A percentile compares a stretch with the other conserved stretches of the same genome.
Conservation (phyloP, 2,888 invertebrate species). For the Lochmaea capreae region DNA sequence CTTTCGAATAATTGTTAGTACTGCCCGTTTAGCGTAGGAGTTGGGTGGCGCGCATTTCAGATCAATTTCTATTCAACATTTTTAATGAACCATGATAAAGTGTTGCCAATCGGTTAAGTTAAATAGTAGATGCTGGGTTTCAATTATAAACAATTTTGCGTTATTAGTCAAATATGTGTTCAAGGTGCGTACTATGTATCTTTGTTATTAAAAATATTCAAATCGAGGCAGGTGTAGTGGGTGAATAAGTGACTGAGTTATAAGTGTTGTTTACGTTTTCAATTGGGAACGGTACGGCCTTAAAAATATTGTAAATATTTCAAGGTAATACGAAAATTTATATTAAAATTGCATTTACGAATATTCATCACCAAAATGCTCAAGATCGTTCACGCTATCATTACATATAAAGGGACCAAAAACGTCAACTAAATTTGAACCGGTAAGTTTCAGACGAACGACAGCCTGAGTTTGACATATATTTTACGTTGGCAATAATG, state of each 20-base stretch:
- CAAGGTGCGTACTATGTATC: slow-evolving; percentile 9
- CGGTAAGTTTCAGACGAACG: too few species aligned
- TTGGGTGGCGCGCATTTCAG: slow-evolving; percentile 24
- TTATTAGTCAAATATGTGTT: slow-evolving; percentile 15
- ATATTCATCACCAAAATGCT: too few species aligned
- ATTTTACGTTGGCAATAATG: too few species aligned
- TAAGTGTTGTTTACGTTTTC: not conserved
- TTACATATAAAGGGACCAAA: too few species aligned
- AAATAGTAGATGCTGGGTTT: slow-evolving; percentile 12
- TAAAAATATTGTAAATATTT: not conserved
- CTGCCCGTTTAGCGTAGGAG: slow-evolving; percentile 5
- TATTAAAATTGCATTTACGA: too few species aligned
- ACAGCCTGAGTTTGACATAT: too few species aligned
- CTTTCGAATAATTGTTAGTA: slow-evolving; percentile 20
- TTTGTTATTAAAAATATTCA: not conserved
- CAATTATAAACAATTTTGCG: slow-evolving; percentile 11
- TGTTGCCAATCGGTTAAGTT: slow-evolving; percentile 25
- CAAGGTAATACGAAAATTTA: too few species aligned
- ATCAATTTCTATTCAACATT: slow-evolving; percentile 26
- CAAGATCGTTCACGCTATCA: too few species aligned
- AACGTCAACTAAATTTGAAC: too few species aligned
- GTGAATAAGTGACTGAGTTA: not conserved
- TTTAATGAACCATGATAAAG: slow-evolving; percentile 30
- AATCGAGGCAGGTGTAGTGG: slow-evolving; percentile 9
- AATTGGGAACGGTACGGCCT: not conserved